Evolutionary conservation across 2,888 invertebrate species (phyloP), one percentile per base, ranked within the genome.

Genomic region (Stegana nigrithorax): DNA sequence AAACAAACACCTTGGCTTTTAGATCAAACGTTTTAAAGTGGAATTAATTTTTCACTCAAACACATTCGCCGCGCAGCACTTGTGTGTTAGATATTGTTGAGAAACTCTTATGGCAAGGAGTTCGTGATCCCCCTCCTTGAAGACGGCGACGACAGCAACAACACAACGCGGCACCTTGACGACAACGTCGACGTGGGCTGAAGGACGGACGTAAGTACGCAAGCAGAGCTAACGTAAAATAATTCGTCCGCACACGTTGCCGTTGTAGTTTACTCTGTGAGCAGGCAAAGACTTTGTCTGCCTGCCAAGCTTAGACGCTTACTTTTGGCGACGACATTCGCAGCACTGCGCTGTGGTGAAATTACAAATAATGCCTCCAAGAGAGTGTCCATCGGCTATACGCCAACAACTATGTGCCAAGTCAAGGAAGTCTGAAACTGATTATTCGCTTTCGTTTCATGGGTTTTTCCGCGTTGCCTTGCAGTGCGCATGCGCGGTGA

Each of bases 261-360:
- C 60, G 68, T 65, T 68, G 65, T 70, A 68, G 68, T 67, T 70
- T 68, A 72, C 72, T 70, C 70, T 72, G 72, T 8, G 51, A 8
- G 51, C n/a, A 67, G 55, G 59, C 63, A 63, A 14, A 12, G 50
- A 27, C 27, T 51, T 14, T 8, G 17, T 21, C 7, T 21, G 51
- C 4, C 17, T 29, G n/a, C 14, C 25, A 26, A 27, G 50, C 50
- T 6, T 10, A 47, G 25, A 29, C 29, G 10, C 29, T n/a, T 19
- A 29, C 17, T n/a, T 2, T 7, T 6, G 23, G 10, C 51, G 51
- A 51, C 27, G 14, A 51, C n/a, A 14, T 14, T 51, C 5, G 7
- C 50, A 7, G 10, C 39, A n/a, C 3, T 4, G 39, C 14, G 6
- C 39, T 10, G 39, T 39, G 39, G 39, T n/a, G 67, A 73, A 70